Conservation (phyloP, 2,113 vertebrate genomes). For the Lophochroa leadbeateri region DNA sequence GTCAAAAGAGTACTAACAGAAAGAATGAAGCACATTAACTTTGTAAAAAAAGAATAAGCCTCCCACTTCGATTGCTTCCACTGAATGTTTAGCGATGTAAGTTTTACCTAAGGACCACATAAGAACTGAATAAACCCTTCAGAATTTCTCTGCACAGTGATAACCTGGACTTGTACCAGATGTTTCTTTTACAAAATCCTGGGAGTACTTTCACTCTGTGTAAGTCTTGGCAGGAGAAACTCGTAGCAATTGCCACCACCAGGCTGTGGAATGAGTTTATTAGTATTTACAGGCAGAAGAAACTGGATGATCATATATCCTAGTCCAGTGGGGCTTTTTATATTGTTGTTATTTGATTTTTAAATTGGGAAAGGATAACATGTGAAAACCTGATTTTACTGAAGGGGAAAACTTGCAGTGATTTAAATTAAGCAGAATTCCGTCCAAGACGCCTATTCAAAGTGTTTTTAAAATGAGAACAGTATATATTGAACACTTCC, state of each 20-base stretch:
- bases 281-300: conserved; percentile 8
- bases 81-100: background rate
- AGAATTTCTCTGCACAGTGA: background rate
- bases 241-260: background rate
- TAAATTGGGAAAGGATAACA: background rate
- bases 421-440: background rate
- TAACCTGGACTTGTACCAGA: conserved; percentile 1
- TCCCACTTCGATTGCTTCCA: background rate
- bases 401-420: background rate
- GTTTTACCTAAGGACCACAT: background rate
- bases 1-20: background rate
- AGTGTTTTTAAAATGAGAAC: background rate
- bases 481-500: background rate
- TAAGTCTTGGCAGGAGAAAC: conserved; percentile 18
- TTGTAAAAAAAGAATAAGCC: background rate
- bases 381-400: background rate
- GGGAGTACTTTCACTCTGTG: background rate
- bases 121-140: background rate
- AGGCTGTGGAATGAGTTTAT: background rate
- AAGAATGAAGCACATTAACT: background rate
- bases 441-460: background rate
- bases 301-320: background rate
- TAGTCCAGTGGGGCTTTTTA: background rate
- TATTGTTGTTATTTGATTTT: background rate
- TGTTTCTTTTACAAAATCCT: background rate